phyloP scores from a whole-genome alignment of 2,797 vertebrate species.

The Sternotherus odoratus region DNA sequence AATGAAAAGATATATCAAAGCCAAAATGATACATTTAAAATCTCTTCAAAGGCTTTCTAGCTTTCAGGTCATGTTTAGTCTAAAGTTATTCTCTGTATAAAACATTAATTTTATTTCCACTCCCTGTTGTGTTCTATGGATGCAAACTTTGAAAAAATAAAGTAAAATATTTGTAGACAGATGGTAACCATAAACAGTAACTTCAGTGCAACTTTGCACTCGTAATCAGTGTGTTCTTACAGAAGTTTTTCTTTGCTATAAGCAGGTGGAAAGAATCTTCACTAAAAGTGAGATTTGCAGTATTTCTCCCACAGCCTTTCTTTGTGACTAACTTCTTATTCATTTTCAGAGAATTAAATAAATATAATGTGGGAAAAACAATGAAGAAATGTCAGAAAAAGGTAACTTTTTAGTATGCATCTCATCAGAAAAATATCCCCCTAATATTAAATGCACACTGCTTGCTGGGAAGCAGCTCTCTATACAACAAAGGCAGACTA shows the following conservation, averaged over 20 bases:
- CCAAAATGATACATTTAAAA: background rate
- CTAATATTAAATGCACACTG: constrained; percentile 25
- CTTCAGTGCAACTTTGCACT: constrained; percentile 72
- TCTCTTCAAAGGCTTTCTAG: constrained; percentile 13
- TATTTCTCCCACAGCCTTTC: constrained; percentile 39
- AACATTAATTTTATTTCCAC: constrained; percentile 67
- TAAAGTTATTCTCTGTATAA: constrained; percentile 56
- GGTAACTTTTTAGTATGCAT: constrained; percentile 24
- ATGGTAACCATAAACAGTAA: constrained; percentile 74
- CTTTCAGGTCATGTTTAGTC: constrained; percentile 52
- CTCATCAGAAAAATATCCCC: constrained; percentile 56
- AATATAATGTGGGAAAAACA: constrained; percentile 43
- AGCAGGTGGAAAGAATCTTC: constrained; percentile 40
- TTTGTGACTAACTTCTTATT: constrained; percentile 28
- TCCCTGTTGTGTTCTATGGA: constrained; percentile 69
- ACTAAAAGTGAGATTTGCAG: background rate
- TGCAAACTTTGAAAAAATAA: constrained; percentile 71
- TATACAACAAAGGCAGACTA: constrained; percentile 52
- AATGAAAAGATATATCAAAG: constrained; percentile 46
- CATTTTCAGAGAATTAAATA: constrained; percentile 33
- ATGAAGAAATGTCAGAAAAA: constrained; percentile 66
- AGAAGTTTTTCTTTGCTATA: constrained; percentile 28
- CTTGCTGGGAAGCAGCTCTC: constrained; percentile 41
- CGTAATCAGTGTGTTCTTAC: constrained; percentile 53
- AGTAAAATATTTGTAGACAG: constrained; percentile 75